Evolutionary conservation across 53 echinoderm and acorn worm genomes (phyloP), one percentile per base, ranked within the genome.

Genomic region (Holothuria scabra): DNA sequence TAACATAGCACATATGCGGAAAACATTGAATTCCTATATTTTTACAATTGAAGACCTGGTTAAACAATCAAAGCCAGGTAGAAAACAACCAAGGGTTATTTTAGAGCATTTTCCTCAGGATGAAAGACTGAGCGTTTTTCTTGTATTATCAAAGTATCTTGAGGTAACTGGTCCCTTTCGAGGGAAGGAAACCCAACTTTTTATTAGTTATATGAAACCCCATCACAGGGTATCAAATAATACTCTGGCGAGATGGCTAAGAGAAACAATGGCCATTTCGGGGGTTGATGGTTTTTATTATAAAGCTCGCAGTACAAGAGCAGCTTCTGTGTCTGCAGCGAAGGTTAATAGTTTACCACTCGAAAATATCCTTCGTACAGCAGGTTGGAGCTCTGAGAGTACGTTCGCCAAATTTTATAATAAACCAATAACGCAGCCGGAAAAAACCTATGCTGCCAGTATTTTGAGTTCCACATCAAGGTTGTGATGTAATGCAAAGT

Each of bases 161-260:
- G 8, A 46, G 3, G 28, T 9, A n/a, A 70, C 69, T 9, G 56
- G 48, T 12, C 44, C 34, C 6, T 9, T 84, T 2, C 52, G 69
- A 13, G 37, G 28, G 22, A 34, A 23, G 56, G 71, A 70, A 48
- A 46, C 16, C 57, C 32, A 11, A 6, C 28, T 84, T 23, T 84
- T 84, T 70, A 70, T 84, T 20, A 70, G 52, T 49, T 84, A 46
- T 26, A 52, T 41, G 79, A 49, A 78, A 78, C 79, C 52, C 18
- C 56, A 78, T 57, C 58, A 57, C 58, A 20, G 58, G 20, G 58
- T 57, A 57, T 57, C 58, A 57, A 57, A 57, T 20, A 57, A 57
- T 57, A 57, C 58, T 57, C 58, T 57, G 58, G 58, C 58, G 20
- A 57, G 58, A n/a, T n/a, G n/a, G n/a, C n/a, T n/a, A n/a, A n/a